Base-by-base conservation (phyloP, 2,888 invertebrate species). In the Petrolisthes manimaculis region DNA sequence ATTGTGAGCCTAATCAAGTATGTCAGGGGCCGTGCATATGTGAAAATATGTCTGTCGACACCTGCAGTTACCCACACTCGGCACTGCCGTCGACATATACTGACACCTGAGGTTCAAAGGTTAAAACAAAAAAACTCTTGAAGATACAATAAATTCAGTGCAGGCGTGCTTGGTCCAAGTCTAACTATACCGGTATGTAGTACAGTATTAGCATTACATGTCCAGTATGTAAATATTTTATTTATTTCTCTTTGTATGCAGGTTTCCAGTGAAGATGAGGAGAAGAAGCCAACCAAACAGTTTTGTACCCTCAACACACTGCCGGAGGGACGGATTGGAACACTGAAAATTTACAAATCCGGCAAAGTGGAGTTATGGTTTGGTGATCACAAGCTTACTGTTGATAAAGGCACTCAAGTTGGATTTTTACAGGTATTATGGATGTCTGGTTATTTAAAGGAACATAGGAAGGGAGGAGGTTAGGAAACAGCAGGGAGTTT, bases 361-460 rank as follows among this genome's bases (percentile, higher is more conserved):
- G 90, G 90, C 74, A 88, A 83, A 69, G 80, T 82, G 18, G 88
- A 90, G 77, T 14, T 90, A 12, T 90, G 90, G 87, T 69, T 90
- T 24, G 90, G 90, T 3, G 83, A 88, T n/a, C 88, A 90, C 56
- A 88, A 79, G 18, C 82, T 90, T 18, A 24, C 80, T 51, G 79
- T 90, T 6, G 83, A 71, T 54, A 88, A 88, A 85, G 90, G 90
- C 0, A 88, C 88, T 9, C 85, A 84, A 71, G 90, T 90, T n/a
- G 90, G 88, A 14, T 90, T 88, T 79, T 78, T 90, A 24, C 90
- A 90, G 83, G 90, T 88, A 86, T 37, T 37, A 37, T 79, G 90
- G 55, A 21, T 61, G 12, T 61, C 61, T 61, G 9, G 18, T 61
- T 61, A 61, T 14, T 61, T 2, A 37, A 37, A 37, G 37, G 37